Evolutionary conservation across 1,140 invertebrate genomes (phyloP).

Genomic region (Hestina assimilis): DNA sequence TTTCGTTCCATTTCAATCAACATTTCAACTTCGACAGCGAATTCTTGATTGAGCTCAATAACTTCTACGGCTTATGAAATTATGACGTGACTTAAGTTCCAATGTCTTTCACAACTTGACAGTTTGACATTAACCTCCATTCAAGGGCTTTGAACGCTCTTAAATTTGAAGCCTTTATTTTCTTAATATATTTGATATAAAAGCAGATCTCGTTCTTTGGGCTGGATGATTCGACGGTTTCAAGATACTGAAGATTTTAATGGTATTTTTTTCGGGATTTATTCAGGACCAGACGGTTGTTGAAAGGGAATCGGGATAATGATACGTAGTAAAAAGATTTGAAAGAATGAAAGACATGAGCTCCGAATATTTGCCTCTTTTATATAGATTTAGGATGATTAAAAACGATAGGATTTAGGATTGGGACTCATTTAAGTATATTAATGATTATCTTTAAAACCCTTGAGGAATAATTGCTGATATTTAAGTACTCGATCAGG

Average conservation of each 20-base stretch:
- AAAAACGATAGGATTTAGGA: too few relatives aligned
- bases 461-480: neutral
- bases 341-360: neutral
- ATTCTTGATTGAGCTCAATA: conserved; percentile 10
- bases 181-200: conserved; percentile 1
- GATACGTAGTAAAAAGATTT: conserved; percentile 11
- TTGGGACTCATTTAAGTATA: neutral
- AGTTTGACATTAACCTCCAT: conserved; percentile 7
- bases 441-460: neutral
- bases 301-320: conserved; percentile 1
- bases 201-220: neutral
- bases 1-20: neutral
- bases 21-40: conserved; percentile 5
- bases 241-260: conserved; percentile 11
- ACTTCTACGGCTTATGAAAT: conserved; percentile 12
- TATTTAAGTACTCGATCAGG: too few relatives aligned
- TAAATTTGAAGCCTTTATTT: neutral
- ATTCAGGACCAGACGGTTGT: conserved; percentile 2
- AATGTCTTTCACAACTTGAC: conserved; percentile 10
- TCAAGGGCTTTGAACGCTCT: conserved; percentile 1
- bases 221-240: conserved; percentile 7
- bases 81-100: conserved; percentile 15
- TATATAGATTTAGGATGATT: neutral
- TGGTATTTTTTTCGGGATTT: neutral
- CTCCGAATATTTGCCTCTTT: neutral